phyloP scores from a whole-genome alignment of 2,113 vertebrate species.

The Eudyptes chrysolophus region DNA sequence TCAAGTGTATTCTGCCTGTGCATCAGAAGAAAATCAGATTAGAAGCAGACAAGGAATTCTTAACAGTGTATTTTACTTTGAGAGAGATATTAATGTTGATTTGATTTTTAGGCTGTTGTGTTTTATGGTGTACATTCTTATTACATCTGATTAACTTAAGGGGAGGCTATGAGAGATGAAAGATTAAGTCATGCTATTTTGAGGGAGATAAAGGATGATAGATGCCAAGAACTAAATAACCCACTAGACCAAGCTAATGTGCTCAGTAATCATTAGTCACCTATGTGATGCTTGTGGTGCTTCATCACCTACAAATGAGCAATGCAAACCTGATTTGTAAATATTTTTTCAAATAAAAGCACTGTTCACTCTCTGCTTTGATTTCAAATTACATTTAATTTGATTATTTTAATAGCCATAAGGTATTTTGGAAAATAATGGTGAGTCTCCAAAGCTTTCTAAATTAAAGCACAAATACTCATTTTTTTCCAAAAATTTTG shows the following conservation, averaged over 20 bases:
- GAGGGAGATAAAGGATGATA: not conserved
- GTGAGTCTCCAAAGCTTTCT: not conserved
- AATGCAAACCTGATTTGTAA: not conserved
- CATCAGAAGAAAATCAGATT: slow-evolving; percentile 19
- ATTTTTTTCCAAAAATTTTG: fast-evolving
- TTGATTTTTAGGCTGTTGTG: slow-evolving; percentile 16
- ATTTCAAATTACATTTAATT: not conserved
- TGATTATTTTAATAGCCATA: not conserved
- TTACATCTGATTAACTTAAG: slow-evolving; percentile 15
- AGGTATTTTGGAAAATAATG: not conserved
- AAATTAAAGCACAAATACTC: not conserved
- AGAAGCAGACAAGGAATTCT: not conserved
- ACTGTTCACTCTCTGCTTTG: not conserved
- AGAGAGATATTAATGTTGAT: not conserved
- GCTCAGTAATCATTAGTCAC: not conserved
- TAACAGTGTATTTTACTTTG: not conserved
- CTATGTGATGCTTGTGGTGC: not conserved
- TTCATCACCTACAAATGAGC: not conserved
- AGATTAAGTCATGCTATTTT: slow-evolving; percentile 7
- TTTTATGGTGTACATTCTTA: slow-evolving; percentile 16
- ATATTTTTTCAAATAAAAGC: not conserved
- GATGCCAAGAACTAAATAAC: slow-evolving; percentile 1
- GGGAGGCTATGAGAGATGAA: not conserved
- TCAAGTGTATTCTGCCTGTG: not conserved
- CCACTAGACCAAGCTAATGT: not conserved